Conservation (phyloP, 2,113 vertebrate species). For the Nesogale talazaci region DNA sequence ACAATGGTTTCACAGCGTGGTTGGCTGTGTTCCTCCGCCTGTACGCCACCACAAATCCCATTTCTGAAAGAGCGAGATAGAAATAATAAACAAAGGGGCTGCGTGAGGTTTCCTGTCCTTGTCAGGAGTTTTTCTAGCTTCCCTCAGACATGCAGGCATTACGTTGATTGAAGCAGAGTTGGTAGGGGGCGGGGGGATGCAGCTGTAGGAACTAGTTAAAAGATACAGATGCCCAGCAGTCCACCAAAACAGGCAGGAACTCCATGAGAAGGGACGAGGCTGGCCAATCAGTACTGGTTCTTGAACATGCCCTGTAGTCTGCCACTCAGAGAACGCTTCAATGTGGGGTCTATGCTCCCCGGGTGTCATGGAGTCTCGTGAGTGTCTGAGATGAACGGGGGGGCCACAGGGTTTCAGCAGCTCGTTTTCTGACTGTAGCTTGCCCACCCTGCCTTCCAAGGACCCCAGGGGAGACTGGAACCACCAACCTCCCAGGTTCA, state of each 20-base stretch:
- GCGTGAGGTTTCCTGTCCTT: constrained; percentile 10
- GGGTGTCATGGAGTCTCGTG: background rate
- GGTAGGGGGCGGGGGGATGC: background rate
- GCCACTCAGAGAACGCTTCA: background rate
- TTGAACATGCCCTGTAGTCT: background rate
- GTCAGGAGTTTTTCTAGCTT: constrained; percentile 27
- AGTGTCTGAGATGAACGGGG: background rate
- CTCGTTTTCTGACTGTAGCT: background rate
- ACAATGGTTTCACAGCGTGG: background rate
- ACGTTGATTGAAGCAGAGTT: background rate
- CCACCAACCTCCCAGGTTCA: background rate
- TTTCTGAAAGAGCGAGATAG: constrained; percentile 34
- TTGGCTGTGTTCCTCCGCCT: background rate
- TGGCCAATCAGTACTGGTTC: background rate
- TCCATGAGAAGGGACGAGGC: background rate
- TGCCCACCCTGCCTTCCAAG: background rate
- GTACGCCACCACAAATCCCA: background rate
- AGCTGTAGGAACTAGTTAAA: background rate
- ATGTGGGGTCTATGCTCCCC: background rate
- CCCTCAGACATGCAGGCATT: background rate
- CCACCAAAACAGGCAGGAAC: accelerated
- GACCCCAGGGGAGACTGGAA: background rate
- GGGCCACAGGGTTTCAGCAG: background rate
- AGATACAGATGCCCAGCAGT: accelerated
- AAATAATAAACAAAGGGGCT: constrained; percentile 16